Conservation (phyloP, 2,797 vertebrate species). For the Myotis vivesi region DNA sequence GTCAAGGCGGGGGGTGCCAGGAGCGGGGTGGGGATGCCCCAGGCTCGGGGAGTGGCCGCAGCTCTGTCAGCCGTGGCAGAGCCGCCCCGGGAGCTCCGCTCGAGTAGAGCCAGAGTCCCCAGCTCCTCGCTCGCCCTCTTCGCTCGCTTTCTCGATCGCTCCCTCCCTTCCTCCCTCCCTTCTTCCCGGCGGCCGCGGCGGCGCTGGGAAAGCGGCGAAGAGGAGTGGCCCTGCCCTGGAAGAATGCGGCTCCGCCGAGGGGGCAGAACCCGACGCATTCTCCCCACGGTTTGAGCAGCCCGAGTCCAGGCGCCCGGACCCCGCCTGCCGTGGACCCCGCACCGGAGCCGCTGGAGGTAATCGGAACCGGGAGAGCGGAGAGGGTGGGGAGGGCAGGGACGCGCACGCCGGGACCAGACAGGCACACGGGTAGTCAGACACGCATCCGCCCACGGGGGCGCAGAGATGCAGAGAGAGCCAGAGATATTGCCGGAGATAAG, state of each 20-base stretch:
- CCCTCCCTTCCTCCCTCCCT: slow-evolving; percentile 65
- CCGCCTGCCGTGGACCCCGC: background rate
- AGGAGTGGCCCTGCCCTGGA: slow-evolving; percentile 74
- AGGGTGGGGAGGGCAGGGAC: slow-evolving; percentile 23
- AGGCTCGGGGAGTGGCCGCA: slow-evolving; percentile 73
- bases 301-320: background rate
- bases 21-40: slow-evolving; percentile 71
- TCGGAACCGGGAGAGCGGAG: background rate
- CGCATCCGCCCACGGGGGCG: background rate
- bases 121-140: background rate
- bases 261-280: slow-evolving; percentile 42
- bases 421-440: background rate
- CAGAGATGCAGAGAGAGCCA: background rate
- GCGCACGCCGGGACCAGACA: background rate
- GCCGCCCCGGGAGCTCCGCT: background rate
- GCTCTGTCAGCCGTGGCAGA: slow-evolving; percentile 51
- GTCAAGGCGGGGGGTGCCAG: slow-evolving; percentile 51
- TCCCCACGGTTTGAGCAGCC: slow-evolving; percentile 54
- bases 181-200: slow-evolving; percentile 53
- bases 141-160: slow-evolving; percentile 19
- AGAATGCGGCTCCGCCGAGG: slow-evolving; percentile 73
- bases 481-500: background rate
- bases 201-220: slow-evolving; percentile 68
- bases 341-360: slow-evolving; percentile 66
- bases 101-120: slow-evolving; percentile 49